Evolutionary conservation across 2,113 vertebrate species (phyloP), one percentile per base, ranked within the genome.

Genomic region (Oryzias celebensis): DNA sequence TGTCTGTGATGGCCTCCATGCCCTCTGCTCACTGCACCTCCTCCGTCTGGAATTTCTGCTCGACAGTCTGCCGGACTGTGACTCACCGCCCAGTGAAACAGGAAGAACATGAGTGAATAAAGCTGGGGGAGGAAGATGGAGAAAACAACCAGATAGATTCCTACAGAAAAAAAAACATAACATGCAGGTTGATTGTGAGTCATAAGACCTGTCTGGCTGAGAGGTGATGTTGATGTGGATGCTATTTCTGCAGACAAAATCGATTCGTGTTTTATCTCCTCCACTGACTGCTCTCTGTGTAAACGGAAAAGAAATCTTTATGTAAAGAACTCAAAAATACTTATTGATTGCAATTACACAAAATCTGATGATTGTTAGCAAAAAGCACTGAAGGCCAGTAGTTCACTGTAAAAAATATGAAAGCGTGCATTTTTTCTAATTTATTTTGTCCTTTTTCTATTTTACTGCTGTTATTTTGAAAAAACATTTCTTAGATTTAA

Each of bases 171-270:
- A 52, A 43, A 46, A 48, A 31, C 1, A 16, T 31, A 28, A 5
- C 26, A n/a, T 65, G 62, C 5, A 18, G 13, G 45, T 15, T 31
- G 41, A 50, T 51, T 15, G 74, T 81, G 83, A 85, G 73, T 87
- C 81, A 88, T 74, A 18, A 41, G 26, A 42, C 49, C 78, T 28
- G 53, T 64, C 64, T 81, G 70, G 72, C 72, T 7, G 58, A 75
- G 80, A 83, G 26, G 3, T 80, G 81, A 83, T 81, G 77, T 76
- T 81, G 77, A 68, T 81, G 77, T 76, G 80, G 77, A 68, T 78
- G 74, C 81, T 88, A 88, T 89, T 89, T 84, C 74, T 87, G 68
- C 81, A 68, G 2, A 45, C 73, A 20, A 60, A 75, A 88, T 84
- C 68, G 78, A 76, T 89, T 85, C 56, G 12, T 66, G 54, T 78